These are phyloP conservation scores for Paragorgia papillata DNA, from an alignment of 92 coral and sea anemone genomes.

Conservation along the genomic window DNA sequence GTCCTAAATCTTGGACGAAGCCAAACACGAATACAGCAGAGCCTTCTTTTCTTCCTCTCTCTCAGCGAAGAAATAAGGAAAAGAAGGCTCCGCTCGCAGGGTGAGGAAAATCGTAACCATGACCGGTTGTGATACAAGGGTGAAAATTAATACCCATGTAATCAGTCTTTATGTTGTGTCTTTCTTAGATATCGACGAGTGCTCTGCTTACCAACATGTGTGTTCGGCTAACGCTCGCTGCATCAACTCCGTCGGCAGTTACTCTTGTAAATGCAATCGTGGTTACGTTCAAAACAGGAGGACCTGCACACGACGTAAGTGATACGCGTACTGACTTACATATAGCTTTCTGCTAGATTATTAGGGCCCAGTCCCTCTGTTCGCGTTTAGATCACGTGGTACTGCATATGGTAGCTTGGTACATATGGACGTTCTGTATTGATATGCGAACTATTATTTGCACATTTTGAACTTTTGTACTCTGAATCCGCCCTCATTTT, in stretches of 20 bases:
- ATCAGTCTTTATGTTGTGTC: background rate
- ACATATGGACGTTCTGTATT: background rate
- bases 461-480: too few relatives aligned
- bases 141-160: too few relatives aligned
- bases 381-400: background rate
- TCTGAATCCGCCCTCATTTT: too few relatives aligned
- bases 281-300: slow-evolving; percentile 24
- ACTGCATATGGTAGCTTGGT: background rate
- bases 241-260: slow-evolving; percentile 26
- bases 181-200: slow-evolving; percentile 25
- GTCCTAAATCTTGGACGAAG: too few relatives aligned
- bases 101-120: background rate
- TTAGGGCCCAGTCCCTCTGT: background rate
- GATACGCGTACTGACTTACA: too few relatives aligned
- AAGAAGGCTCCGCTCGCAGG: too few relatives aligned
- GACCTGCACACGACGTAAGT: background rate
- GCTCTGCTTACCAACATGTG: background rate
- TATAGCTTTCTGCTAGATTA: background rate
- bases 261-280: slow-evolving; percentile 1
- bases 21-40: too few relatives aligned
- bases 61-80: too few relatives aligned
- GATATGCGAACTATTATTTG: background rate
- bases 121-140: background rate
- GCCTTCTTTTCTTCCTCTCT: too few relatives aligned
- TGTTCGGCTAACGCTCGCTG: slow-evolving; percentile 16